Base-by-base conservation (phyloP, 2,113 vertebrate species). In the Chascanopsetta lugubris region DNA sequence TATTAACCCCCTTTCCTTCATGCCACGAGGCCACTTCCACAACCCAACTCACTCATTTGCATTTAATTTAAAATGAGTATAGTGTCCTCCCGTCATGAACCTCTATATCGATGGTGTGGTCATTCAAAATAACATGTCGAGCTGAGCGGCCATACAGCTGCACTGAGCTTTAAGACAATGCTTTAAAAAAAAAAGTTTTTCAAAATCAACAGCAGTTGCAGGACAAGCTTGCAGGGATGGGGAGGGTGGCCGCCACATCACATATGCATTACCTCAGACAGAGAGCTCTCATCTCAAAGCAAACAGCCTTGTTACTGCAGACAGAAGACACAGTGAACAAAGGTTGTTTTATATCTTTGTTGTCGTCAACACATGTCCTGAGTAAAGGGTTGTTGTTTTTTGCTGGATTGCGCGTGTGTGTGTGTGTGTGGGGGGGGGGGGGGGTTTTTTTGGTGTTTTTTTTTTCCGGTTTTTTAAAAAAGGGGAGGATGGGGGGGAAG, bases 241-340 rank as follows among this genome's bases (percentile, higher is more conserved):
- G n/a, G n/a, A n/a, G n/a, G n/a, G n/a, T n/a, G n/a, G 51, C 73
- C 70, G 79, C 67, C 77, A 75, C 64, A 77, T 79, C 62, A 58
- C 61, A 56, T 46, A 69, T 69, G 42, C 59, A 54, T 77, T 70
- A 75, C 59, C 56, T 73, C 3, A 9, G 61, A 66, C 51, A 36
- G 18, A 67, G 43, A 11, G 17, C 42, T 68, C 57, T 75, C 63
- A 67, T 69, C 75, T 83, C 25, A 53, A 49, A 72, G 36, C 56
- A 24, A 77, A 62, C 63, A 73, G 63, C 54, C 54, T 61, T 58
- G 66, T 72, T 79, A 55, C 49, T 50, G 67, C 49, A 67, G 51
- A 55, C 9, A 61, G 40, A 71, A 56, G 18, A 72, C 54, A 49
- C 69, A 40, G 0, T 42, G 67, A 75, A 68, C 72, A 70, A 58